Evolutionary conservation across 1,140 invertebrate species (phyloP).

Genomic region (Lutraria rhynchaena): DNA sequence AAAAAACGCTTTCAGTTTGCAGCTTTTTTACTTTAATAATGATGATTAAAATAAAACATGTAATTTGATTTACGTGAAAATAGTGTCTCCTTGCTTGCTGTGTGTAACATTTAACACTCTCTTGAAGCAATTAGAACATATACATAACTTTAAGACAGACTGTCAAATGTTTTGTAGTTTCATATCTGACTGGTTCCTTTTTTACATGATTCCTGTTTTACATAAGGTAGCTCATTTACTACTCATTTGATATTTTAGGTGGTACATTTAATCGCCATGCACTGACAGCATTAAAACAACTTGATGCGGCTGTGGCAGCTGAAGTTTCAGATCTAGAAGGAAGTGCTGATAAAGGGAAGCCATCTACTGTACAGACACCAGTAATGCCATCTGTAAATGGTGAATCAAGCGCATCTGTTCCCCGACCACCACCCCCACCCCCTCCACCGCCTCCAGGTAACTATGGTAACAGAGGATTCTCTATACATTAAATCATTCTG

Average conservation of each 20-base stretch:
- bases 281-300: constrained; percentile 73
- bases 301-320: constrained; percentile 78
- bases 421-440: constrained; percentile 71
- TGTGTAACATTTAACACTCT: too few species aligned
- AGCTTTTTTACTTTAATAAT: too few species aligned
- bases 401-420: constrained; percentile 22
- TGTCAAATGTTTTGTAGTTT: too few species aligned
- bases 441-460: constrained; percentile 66
- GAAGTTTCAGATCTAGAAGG: constrained; percentile 68
- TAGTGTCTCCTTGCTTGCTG: too few species aligned
- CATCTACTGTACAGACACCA: neutral
- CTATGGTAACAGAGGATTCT: neutral
- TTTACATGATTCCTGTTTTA: too few species aligned
- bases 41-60: too few species aligned
- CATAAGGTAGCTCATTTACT: too few species aligned
- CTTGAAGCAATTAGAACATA: too few species aligned
- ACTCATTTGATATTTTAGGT: constrained; percentile 31
- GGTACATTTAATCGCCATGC: constrained; percentile 74
- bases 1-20: too few species aligned
- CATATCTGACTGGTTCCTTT: too few species aligned
- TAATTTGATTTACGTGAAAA: too few species aligned
- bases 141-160: too few species aligned
- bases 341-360: neutral
- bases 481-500: neutral
- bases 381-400: constrained; percentile 12